Evolutionary conservation across 2,888 invertebrate species (phyloP), one percentile per base, ranked within the genome.

Genomic region (Oligia latruncula): DNA sequence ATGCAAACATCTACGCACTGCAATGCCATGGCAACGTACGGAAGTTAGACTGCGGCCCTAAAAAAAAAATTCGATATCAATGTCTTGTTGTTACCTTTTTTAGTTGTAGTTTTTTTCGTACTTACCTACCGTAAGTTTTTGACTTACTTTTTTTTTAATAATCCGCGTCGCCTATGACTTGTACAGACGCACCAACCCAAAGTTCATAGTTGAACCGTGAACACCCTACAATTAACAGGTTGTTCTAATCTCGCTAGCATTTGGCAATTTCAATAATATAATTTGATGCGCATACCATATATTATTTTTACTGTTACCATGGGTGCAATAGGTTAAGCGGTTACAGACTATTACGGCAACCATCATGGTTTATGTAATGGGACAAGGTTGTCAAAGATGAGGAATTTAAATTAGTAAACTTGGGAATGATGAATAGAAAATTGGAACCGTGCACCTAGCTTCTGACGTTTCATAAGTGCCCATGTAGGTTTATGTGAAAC

Each of bases 201-300:
- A 78, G 89, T 89, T 90, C 91, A 90, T 92, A 91, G 89, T 90
- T 90, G 89, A 86, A 70, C 78, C 81, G 71, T 84, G 82, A 89
- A 86, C 88, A 89, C 88, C 88, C 84, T 81, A 82, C 85, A 90
- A 90, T 90, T 92, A 90, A 92, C 88, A 80, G 86, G 78, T 74
- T 55, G 65, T 85, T 87, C 80, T 88, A 90, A 91, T 90, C 90
- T 88, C 81, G 86, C 84, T 87, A 88, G 78, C 81, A 71, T 93
- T 92, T 91, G 83, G 90, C 85, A 93, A 93, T 72, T 71, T 90
- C 88, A 89, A 85, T 81, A 80, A 77, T 81, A 80, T 81, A 75
- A 77, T 72, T 49, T 65, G 77, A 70, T 87, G 87, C 73, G 60
- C 80, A 43, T 76, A 49, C 58, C 20, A 52, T 75, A 62, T 74